Base-by-base conservation (phyloP, 2,888 invertebrate genomes). In the Tetragonisca angustula region DNA sequence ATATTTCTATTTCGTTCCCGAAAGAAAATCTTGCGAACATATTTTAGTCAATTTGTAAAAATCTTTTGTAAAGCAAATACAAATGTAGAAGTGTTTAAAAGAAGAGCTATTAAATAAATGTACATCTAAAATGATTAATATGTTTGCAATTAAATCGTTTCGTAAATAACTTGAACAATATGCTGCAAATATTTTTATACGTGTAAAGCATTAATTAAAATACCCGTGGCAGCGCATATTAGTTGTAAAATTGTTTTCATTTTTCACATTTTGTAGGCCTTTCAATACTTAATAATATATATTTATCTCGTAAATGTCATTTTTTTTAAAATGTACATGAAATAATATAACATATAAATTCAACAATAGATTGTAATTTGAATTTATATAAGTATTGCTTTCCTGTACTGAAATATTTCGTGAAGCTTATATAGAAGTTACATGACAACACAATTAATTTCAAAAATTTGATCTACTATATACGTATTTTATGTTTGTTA, bases 371-470 rank as follows among this genome's bases (percentile, higher is more conserved):
- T 54, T 49, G 59, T n/a, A 71, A 50, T 49, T 71, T 64, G 36
- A 61, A 75, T 74, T 74, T 59, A 50, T 68, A n/a, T 59, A 76
- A 62, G 49, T 80, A 80, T 75, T 77, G 62, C 76, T 71, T 74
- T 83, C 85, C 83, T 78, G 83, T 77, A 68, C 67, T 70, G 54
- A 54, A 83, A 70, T 76, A 59, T 68, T 49, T 84, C 19, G 52
- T 43, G 32, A 65, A 50, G 64, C n/a, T 64, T 65, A 54, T 69
- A 72, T 43, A 62, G 59, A 67, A 72, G 49, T 64, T 76, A 64
- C 52, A 70, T 32, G 32, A 70, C 56, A 76, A 68, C 59, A 79
- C 61, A 76, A 79, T 76, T 56, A 52, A 71, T 52, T 54, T 61
- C 43, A 43, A 64, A 74, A 19, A 59, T 61, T 61, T n/a, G 59